Percentiles rank a stretch among this genome's conserved stretches.
These are phyloP conservation scores for Oedothorax gibbosus DNA, from an alignment of 1,140 invertebrate genomes.

Conservation along the genomic window DNA sequence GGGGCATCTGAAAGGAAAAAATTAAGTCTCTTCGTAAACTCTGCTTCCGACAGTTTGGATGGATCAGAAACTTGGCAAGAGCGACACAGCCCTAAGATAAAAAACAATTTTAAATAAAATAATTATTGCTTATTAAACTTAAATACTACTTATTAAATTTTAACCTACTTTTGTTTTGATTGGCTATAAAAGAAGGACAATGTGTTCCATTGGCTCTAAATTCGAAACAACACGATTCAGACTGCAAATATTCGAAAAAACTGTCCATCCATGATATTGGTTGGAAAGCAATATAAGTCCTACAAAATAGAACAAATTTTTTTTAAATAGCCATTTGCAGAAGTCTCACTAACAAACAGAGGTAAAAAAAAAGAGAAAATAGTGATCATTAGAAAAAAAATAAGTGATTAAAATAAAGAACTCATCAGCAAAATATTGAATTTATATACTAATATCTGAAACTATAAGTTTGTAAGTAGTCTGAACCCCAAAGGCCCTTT, in stretches of 20 bases:
- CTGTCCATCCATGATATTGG: conserved; percentile 92
- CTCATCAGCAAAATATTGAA: no score
- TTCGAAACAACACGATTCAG: conserved; percentile 61
- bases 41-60: conserved; percentile 9
- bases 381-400: conserved; percentile 3
- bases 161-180: conserved; percentile 16
- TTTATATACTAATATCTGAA: no score
- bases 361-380: not conserved
- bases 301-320: conserved; percentile 65
- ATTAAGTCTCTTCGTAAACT: conserved; percentile 37
- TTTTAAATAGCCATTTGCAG: no score
- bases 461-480: no score
- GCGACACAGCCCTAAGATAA: conserved; percentile 18
- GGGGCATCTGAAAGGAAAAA: conserved; percentile 54
- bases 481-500: no score
- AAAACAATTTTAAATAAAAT: not conserved
- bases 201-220: conserved; percentile 45
- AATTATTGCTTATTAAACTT: not conserved
- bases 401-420: not conserved
- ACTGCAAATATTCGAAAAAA: conserved; percentile 80
- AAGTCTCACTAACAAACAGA: not conserved
- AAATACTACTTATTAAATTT: not conserved
- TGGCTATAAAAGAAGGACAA: conserved; percentile 58
- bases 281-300: conserved; percentile 82
- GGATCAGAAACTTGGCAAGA: conserved; percentile 1